Evolutionary conservation across 2,113 vertebrate species (phyloP), one percentile per base, ranked within the genome.

Genomic region (Morphnarchus princeps): DNA sequence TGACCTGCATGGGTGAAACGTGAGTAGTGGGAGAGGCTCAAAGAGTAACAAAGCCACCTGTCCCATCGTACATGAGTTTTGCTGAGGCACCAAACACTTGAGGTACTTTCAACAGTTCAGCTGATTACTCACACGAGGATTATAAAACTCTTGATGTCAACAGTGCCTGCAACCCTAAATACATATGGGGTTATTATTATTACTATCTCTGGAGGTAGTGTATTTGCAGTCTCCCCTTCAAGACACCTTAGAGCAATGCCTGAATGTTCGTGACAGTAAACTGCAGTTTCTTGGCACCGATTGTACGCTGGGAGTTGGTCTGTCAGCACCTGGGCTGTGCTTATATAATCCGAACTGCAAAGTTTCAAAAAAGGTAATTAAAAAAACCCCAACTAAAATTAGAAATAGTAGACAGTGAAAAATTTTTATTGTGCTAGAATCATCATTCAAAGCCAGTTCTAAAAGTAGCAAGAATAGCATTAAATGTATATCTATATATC

Each of bases 401-500:
- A 71, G 72, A 92, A 95, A 89, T 72, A 22, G 7, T 40, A 76
- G 88, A 49, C 36, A 73, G 66, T 62, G 82, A 78, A 73, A 92
- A 87, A 62, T 67, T 42, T 87, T 91, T 86, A 57, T 31, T 62
- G 73, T 82, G 66, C 34, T 80, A 66, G 76, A 88, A 95, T 87
- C 55, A 89, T 94, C 61, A 77, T 71, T 91, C 84, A 88, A 90
- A 93, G 49, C 67, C 45, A 80, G 43, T 82, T 85, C 80, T 90
- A 79, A 87, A 81, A 86, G 88, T 38, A 85, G 73, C 42, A 93
- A 89, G 81, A 87, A 89, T 58, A 92, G n/a, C 70, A 76, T 94
- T 95, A 93, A 95, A 95, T 93, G 52, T 95, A 76, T 97, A 95
- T 95, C 95, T 97, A 47, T 96, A 91, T 78, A 93, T 95, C 91